Evolutionary conservation across 2,113 vertebrate species (phyloP).

Genomic region (Proterorhinus semilunaris): DNA sequence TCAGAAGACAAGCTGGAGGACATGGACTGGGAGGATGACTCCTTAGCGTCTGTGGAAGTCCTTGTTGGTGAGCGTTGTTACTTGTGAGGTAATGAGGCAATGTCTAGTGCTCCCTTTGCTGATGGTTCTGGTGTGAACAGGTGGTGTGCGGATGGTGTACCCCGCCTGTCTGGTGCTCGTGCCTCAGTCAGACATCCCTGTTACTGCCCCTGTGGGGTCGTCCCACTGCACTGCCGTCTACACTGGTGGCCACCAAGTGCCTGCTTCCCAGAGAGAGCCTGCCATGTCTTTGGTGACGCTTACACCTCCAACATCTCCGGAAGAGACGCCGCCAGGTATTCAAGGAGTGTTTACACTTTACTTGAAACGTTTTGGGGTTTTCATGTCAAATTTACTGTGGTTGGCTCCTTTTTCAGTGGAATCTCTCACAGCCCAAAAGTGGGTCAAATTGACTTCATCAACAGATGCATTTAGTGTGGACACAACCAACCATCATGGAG

Average conservation of each 20-base stretch:
- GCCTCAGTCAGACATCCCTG: slow-evolving; percentile 93
- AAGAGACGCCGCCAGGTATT: slow-evolving; percentile 94
- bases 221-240: slow-evolving; percentile 88
- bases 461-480: slow-evolving; percentile 88
- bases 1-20: slow-evolving; percentile 89
- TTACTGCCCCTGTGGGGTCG: slow-evolving; percentile 83
- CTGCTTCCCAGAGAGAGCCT: slow-evolving; percentile 92
- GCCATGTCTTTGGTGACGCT: slow-evolving; percentile 97
- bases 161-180: slow-evolving; percentile 95
- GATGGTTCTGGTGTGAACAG: slow-evolving; percentile 60
- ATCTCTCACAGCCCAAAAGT: slow-evolving; percentile 91
- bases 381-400: not conserved
- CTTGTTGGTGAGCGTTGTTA: slow-evolving; percentile 86
- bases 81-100: not conserved
- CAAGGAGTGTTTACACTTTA: no score
- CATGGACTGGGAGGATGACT: slow-evolving; percentile 98
- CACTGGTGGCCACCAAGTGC: slow-evolving; percentile 93
- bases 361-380: not conserved
- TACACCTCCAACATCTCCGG: slow-evolving; percentile 96
- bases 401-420: slow-evolving; percentile 78
- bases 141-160: slow-evolving; percentile 97
- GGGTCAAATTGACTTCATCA: slow-evolving; percentile 89
- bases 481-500: slow-evolving; percentile 92
- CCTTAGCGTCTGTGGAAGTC: slow-evolving; percentile 96
- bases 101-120: not conserved